Base-by-base conservation (phyloP, 2,797 vertebrate genomes). In the Onychomys leucogaster region DNA sequence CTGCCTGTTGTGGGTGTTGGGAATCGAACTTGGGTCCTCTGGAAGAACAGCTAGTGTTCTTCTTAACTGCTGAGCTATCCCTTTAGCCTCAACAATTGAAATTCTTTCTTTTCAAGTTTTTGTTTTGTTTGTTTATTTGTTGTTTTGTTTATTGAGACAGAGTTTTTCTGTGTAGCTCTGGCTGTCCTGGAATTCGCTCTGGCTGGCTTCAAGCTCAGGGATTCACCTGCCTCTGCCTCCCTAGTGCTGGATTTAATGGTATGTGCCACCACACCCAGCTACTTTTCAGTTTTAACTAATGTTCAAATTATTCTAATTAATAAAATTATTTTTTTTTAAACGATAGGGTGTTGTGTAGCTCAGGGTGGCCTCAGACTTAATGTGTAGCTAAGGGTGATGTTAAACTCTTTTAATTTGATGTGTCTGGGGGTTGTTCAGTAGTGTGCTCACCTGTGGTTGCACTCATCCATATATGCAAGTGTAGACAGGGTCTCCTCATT, bases 251-350 rank as follows among this genome's bases (percentile, higher is more conserved):
- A 37, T 25, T 43, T 75, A 75, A 41, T 75, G 37, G 37, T 75
- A 5, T 75, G 10, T 43, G 4, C 71, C 71, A 75, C 37, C 23
- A 73, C 11, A 43, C 23, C 23, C 21, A 75, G 37, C 37, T 41
- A 41, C 11, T 76, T 73, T 90, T 91, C 52, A 93, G 27, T 95
- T 96, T 92, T 87, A 93, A 81, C 27, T 93, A 94, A 41, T 88
- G 32, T 78, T 77, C 91, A 96, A 93, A 93, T 92, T 86, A 78
- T 67, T 80, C 93, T 85, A 85, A 67, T 67, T 67, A 65, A 34
- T 67, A 34, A 67, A 43, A 43, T 61, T 82, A 61, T 46, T 19
- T 65, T 32, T 84, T 82, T 84, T 63, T 7, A 67, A 84, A 25
- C n/a, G 9, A n/a, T 86, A 27, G 21, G 43, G 32, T 49, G 4